Evolutionary conservation across 2,113 vertebrate genomes (phyloP).

Genomic region (Salvelinus alpinus): DNA sequence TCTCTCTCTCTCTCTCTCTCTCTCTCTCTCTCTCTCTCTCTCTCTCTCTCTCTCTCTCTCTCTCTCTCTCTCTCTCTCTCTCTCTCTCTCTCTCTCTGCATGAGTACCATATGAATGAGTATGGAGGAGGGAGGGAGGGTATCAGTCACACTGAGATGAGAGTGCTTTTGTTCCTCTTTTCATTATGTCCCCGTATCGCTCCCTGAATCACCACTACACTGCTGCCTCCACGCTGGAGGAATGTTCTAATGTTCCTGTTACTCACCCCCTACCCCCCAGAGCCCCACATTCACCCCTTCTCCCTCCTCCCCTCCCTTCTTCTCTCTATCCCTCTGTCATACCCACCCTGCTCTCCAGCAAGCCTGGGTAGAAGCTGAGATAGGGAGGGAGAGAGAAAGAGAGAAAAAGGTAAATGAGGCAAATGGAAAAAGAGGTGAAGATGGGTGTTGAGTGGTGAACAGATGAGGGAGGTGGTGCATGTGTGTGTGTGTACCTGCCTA

Average conservation of each 20-base stretch:
- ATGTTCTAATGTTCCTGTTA: constrained; percentile 68
- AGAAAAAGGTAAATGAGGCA: constrained; percentile 21
- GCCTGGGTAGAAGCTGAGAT: neutral
- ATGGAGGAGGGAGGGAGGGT: constrained; percentile 44
- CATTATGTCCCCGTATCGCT: constrained; percentile 75
- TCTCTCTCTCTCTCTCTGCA: constrained; percentile 39
- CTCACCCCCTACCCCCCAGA: constrained; percentile 14
- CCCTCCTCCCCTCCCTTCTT: constrained; percentile 47
- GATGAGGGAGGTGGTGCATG: constrained; percentile 31
- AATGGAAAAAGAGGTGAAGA: constrained; percentile 53
- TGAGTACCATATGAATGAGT: constrained; percentile 82
- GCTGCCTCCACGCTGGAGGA: constrained; percentile 69
- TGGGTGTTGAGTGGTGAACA: constrained; percentile 51
- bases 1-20: constrained; percentile 36
- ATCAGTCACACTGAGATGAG: constrained; percentile 77
- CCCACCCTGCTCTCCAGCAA: neutral
- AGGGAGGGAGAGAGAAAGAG: constrained; percentile 7
- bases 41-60: constrained; percentile 15
- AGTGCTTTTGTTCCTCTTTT: constrained; percentile 83
- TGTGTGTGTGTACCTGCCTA: too few species aligned
- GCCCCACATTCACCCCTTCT: constrained; percentile 22
- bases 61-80: constrained; percentile 44
- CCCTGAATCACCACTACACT: constrained; percentile 68
- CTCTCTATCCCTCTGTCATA: neutral
- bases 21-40: constrained; percentile 34